Percentiles rank a stretch among this genome's conserved stretches.
phyloP scores from a whole-genome alignment of 2,113 vertebrate species.

The Sinocyclocheilus rhinocerous region DNA sequence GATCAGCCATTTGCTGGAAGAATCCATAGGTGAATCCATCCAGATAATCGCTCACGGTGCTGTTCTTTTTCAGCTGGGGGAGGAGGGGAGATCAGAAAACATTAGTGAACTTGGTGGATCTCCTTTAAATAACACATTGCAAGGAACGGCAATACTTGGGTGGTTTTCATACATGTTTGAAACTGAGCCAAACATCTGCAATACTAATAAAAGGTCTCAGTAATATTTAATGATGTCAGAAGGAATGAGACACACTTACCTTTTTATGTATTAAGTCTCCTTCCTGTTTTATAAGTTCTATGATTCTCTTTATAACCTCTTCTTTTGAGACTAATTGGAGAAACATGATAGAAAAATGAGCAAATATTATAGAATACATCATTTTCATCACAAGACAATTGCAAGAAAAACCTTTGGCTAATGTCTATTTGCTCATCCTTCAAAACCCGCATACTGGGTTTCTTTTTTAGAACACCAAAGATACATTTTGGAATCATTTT shows the following conservation, averaged over 20 bases:
- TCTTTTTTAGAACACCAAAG: neutral
- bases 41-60: conserved; percentile 74
- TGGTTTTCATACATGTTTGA: neutral
- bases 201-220: neutral
- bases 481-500: neutral
- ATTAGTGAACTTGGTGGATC: neutral
- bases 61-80: conserved; percentile 79
- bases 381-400: neutral
- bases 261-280: conserved; percentile 81
- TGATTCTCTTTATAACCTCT: conserved; percentile 76
- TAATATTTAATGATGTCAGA: neutral
- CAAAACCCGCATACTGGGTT: neutral
- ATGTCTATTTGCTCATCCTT: neutral
- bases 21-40: conserved; percentile 78
- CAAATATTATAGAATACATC: neutral
- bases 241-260: conserved; percentile 71
- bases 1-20: conserved; percentile 82
- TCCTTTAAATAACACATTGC: neutral
- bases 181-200: neutral
- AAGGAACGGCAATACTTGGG: neutral
- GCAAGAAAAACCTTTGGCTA: neutral
- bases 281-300: conserved; percentile 75
- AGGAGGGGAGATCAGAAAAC: conserved; percentile 1
- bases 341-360: neutral
- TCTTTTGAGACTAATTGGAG: conserved; percentile 59